phyloP scores from a whole-genome alignment of 2,888 invertebrate genomes.

The Xylophagus ater region DNA sequence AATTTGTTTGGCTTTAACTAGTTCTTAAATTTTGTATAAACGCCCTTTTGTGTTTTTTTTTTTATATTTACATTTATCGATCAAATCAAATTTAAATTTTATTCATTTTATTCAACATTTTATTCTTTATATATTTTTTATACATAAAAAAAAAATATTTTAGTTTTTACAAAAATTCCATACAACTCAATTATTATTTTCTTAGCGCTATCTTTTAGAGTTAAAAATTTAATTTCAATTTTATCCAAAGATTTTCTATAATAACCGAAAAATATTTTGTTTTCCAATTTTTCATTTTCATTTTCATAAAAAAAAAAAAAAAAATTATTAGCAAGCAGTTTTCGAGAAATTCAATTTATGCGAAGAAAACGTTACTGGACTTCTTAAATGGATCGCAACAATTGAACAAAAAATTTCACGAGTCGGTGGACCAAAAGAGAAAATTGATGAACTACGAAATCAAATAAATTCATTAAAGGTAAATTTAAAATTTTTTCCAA shows the following conservation, averaged over 20 bases:
- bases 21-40: constrained; percentile 5
- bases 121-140: neutral
- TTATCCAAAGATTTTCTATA: no score
- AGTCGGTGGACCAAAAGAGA: constrained; percentile 78
- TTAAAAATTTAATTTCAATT: no score
- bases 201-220: no score
- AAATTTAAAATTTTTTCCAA: no score
- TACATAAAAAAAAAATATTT: neutral
- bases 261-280: constrained; percentile 1
- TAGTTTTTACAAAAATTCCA: neutral
- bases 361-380: constrained; percentile 72
- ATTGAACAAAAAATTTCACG: constrained; percentile 74
- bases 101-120: neutral
- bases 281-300: constrained; percentile 7
- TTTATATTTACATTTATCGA: neutral
- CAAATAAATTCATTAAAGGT: constrained; percentile 85
- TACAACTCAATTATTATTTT: neutral
- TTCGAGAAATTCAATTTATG: constrained; percentile 89
- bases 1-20: constrained; percentile 8
- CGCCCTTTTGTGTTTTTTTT: constrained; percentile 8
- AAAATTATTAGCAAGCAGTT: constrained; percentile 73
- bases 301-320: constrained; percentile 12
- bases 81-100: constrained; percentile 1
- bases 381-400: constrained; percentile 77
- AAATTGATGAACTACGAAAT: constrained; percentile 73